Conservation (phyloP, 2,888 invertebrate species). For the Ichneumoninae sp. region DNA sequence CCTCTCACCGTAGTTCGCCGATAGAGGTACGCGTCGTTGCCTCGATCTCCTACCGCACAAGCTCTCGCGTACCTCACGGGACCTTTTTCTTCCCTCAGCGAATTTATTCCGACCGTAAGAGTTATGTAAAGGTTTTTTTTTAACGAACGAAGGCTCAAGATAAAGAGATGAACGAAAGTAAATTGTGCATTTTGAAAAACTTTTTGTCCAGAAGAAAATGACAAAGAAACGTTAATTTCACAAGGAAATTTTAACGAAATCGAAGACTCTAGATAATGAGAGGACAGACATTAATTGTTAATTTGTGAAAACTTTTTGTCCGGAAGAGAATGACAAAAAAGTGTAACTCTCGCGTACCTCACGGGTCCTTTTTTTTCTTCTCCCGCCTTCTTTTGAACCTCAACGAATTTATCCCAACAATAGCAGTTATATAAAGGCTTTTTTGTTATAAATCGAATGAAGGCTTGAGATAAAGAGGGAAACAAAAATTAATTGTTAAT, state of each 20-base stretch:
- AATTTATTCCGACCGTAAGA: not conserved
- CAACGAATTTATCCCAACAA: not conserved
- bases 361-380: too few species aligned
- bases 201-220: too few species aligned
- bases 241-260: too few species aligned
- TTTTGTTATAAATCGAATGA: not conserved
- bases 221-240: too few species aligned
- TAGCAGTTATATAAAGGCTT: not conserved
- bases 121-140: not conserved
- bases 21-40: not conserved
- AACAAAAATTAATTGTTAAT: too few species aligned
- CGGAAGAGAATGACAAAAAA: too few species aligned
- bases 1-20: not conserved
- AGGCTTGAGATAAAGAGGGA: not conserved
- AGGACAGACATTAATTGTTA: not conserved
- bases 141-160: not conserved
- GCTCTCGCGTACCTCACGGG: not conserved
- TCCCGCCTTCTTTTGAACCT: not conserved
- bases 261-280: not conserved
- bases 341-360: too few species aligned
- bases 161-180: not conserved
- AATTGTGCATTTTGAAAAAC: too few species aligned
- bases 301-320: too few species aligned
- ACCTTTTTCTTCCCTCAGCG: not conserved
- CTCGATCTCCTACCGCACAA: not conserved